phyloP scores from a whole-genome alignment of 2,113 vertebrate species.

The Nibea coibor region DNA sequence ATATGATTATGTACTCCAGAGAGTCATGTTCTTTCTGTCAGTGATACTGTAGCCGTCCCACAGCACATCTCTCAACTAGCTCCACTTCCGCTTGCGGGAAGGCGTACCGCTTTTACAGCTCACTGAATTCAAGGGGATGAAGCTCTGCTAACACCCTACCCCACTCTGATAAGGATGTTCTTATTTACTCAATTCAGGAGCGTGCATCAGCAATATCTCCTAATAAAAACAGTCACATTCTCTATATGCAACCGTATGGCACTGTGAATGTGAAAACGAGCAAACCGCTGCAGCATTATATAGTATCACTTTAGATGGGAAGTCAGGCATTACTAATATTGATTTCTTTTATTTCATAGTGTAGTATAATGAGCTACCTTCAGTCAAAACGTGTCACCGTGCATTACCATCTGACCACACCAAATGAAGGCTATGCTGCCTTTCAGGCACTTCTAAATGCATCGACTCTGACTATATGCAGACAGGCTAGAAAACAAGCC shows the following conservation, averaged over 20 bases:
- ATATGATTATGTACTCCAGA: constrained; percentile 62
- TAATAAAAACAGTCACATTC: constrained; percentile 59
- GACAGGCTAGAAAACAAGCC: constrained; percentile 40
- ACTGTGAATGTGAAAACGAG: constrained; percentile 31
- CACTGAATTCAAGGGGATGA: constrained; percentile 56
- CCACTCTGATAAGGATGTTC: constrained; percentile 47
- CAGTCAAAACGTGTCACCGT: constrained; percentile 57
- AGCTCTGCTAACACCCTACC: constrained; percentile 45
- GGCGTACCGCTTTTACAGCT: constrained; percentile 50
- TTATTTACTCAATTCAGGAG: constrained; percentile 57
- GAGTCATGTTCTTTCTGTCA: constrained; percentile 62
- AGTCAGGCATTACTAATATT: constrained; percentile 57
- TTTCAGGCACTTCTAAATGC: constrained; percentile 55
- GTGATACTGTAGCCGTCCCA: constrained; percentile 59
- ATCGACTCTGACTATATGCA: constrained; percentile 34
- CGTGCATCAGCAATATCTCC: constrained; percentile 39
- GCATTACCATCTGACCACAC: constrained; percentile 51
- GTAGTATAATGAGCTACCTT: constrained; percentile 67
- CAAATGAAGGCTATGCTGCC: constrained; percentile 46
- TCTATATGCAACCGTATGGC: constrained; percentile 54
- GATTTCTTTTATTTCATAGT: constrained; percentile 63
- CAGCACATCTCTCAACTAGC: constrained; percentile 48
- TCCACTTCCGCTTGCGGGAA: constrained; percentile 34
- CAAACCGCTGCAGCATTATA: constrained; percentile 6
- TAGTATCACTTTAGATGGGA: constrained; percentile 36